Percentiles rank a stretch among this genome's conserved stretches.
Evolutionary conservation across 2,797 vertebrate genomes (phyloP).

Genomic region (Urophycis tenuis): DNA sequence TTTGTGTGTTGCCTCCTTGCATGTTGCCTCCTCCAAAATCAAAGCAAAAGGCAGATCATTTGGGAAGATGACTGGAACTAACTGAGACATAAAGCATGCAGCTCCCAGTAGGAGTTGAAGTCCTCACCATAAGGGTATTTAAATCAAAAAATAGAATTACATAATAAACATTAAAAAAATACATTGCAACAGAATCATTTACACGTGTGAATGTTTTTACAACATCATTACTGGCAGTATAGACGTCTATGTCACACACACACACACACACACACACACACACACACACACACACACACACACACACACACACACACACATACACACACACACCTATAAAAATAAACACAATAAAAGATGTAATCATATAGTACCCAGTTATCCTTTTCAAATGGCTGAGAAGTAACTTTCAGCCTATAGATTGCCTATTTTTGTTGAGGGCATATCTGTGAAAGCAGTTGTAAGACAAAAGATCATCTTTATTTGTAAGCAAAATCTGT

Average conservation of each 20-base stretch:
- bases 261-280: not conserved
- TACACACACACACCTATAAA: not conserved
- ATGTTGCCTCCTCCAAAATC: not conserved
- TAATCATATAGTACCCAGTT: not conserved
- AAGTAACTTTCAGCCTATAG: not conserved
- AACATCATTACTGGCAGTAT: constrained; percentile 37
- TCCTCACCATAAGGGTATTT: constrained; percentile 32
- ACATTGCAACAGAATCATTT: not conserved
- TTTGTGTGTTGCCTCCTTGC: not conserved
- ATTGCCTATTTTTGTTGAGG: not conserved
- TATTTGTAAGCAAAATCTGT: not conserved
- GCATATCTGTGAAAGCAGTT: not conserved
- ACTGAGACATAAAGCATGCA: not conserved
- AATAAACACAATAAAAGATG: not conserved
- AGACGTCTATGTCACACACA: constrained; percentile 4
- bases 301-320: no score
- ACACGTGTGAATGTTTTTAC: constrained; percentile 34
- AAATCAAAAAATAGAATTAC: constrained; percentile 34
- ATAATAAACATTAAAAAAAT: constrained; percentile 23
- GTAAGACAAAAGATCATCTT: not conserved
- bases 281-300: no score
- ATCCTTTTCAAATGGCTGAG: not conserved
- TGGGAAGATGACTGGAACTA: not conserved
- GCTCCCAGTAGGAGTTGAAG: not conserved
- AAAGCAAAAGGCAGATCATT: not conserved